phyloP scores from a whole-genome alignment of 2,888 invertebrate genomes.

The Theretra japonica region DNA sequence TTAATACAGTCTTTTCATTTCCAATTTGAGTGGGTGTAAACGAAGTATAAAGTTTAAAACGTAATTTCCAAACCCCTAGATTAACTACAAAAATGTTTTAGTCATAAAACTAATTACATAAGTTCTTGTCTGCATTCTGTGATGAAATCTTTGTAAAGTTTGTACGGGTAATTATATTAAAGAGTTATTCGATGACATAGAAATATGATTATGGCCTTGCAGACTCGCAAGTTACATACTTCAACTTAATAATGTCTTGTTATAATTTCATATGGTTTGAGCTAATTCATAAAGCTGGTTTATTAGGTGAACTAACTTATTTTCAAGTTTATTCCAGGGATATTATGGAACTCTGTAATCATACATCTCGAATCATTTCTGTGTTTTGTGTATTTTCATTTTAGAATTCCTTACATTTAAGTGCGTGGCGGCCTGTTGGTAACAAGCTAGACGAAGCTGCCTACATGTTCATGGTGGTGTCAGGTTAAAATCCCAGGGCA shows the following conservation, averaged over 20 bases:
- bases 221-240: background rate
- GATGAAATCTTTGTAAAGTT: conserved; percentile 8
- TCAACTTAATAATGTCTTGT: background rate
- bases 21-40: background rate
- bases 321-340: background rate
- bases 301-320: background rate
- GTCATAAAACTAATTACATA: conserved; percentile 31
- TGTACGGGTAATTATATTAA: conserved; percentile 4
- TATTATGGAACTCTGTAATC: background rate
- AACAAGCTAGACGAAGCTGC: too few relatives aligned
- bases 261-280: background rate
- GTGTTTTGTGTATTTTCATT: too few relatives aligned
- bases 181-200: conserved; percentile 1
- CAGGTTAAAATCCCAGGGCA: too few relatives aligned
- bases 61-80: background rate
- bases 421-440: too few relatives aligned
- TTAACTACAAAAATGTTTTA: conserved; percentile 15
- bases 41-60: conserved; percentile 2
- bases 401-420: too few relatives aligned
- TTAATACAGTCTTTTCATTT: background rate
- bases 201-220: background rate
- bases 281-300: background rate
- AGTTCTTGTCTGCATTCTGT: background rate
- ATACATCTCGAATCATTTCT: too few relatives aligned
- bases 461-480: too few relatives aligned